Conservation (phyloP, 2,888 invertebrate genomes). For the Lasioglossum villosulum region DNA sequence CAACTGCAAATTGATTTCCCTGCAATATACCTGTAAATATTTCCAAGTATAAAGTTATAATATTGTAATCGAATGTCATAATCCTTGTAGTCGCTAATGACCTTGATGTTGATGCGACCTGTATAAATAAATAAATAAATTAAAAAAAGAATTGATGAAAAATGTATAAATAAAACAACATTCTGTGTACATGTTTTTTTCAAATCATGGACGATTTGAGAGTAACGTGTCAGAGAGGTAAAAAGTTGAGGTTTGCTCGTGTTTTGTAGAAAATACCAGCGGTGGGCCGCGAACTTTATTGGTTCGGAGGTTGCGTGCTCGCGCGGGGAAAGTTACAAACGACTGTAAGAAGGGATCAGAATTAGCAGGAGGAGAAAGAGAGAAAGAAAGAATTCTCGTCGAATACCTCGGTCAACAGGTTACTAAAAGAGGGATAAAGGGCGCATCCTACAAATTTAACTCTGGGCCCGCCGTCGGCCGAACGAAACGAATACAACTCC, state of each 20-base stretch:
- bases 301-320: background rate
- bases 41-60: too few relatives aligned
- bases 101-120: too few relatives aligned
- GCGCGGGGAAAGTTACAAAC: background rate
- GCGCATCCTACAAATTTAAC: constrained; percentile 55
- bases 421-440: constrained; percentile 46
- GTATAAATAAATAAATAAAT: too few relatives aligned
- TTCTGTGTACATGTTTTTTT: background rate
- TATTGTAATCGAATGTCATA: too few relatives aligned
- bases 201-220: background rate
- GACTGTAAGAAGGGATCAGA: background rate
- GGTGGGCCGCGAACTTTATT: background rate
- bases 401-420: constrained; percentile 53
- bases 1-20: too few relatives aligned
- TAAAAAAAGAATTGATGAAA: background rate
- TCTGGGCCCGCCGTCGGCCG: constrained; percentile 39
- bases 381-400: background rate
- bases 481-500: constrained; percentile 59
- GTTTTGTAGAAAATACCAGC: background rate
- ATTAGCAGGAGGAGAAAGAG: constrained; percentile 6
- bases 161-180: background rate
- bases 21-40: too few relatives aligned
- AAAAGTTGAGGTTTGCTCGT: background rate
- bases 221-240: background rate
- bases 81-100: too few relatives aligned